These are phyloP conservation scores for Cryptocephalus primarius DNA, from an alignment of 2,888 invertebrate species.

Conservation along the genomic window DNA sequence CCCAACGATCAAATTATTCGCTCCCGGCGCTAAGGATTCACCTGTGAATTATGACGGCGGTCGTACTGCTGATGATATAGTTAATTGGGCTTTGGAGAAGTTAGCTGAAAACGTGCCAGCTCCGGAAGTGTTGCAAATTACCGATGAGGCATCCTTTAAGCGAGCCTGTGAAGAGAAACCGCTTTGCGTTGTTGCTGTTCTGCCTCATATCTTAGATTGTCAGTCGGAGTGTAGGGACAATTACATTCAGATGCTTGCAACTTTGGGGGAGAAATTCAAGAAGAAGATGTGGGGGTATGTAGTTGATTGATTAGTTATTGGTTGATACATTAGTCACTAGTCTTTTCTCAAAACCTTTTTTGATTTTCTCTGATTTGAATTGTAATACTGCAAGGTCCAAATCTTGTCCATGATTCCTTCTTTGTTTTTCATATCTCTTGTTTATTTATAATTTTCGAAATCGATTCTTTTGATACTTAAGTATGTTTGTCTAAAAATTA, in stretches of 20 bases:
- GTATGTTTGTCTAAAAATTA: too few species aligned
- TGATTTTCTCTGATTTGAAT: too few species aligned
- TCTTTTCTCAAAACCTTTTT: too few species aligned
- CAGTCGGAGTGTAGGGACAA: conserved; percentile 82
- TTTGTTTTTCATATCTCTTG: too few species aligned
- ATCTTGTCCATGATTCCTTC: too few species aligned
- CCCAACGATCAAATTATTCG: conserved; percentile 92
- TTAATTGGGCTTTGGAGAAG: conserved; percentile 80
- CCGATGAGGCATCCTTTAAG: conserved; percentile 51
- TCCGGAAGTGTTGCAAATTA: conserved; percentile 64
- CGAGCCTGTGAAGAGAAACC: conserved; percentile 76
- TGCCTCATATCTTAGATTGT: conserved; percentile 95
- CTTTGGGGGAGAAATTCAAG: conserved; percentile 83
- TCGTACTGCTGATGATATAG: conserved; percentile 79
- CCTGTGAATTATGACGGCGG: conserved; percentile 88
- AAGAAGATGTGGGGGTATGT: conserved; percentile 78
- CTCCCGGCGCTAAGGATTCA: conserved; percentile 63
- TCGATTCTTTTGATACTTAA: too few species aligned
- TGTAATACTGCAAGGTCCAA: too few species aligned
- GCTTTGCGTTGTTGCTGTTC: conserved; percentile 80
- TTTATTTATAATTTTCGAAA: too few species aligned
- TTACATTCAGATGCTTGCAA: conserved; percentile 64
- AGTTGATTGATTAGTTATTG: background rate
- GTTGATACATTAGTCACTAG: too few species aligned
- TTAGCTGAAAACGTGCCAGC: conserved; percentile 77